Evolutionary conservation across 2,113 vertebrate genomes (phyloP).

Genomic region (Pachycephala philippinensis): DNA sequence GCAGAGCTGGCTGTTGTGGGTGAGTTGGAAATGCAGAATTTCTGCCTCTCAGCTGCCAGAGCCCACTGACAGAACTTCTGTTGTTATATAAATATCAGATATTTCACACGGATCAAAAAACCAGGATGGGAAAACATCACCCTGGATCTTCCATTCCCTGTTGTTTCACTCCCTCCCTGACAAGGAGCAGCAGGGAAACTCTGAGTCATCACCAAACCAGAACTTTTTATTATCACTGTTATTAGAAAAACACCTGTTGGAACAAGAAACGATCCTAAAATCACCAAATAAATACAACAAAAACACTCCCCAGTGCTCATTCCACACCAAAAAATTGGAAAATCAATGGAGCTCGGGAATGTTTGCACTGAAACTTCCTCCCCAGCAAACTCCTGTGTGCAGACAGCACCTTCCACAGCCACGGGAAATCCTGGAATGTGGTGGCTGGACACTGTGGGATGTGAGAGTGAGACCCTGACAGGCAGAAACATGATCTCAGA

Average conservation of each 20-base stretch:
- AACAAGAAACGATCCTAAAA: neutral
- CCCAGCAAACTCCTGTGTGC: neutral
- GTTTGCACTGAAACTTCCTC: no score
- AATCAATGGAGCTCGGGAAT: accelerated
- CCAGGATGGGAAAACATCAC: neutral
- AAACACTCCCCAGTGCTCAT: neutral
- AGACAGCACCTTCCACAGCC: neutral
- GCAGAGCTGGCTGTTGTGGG: neutral
- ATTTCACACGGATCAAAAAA: neutral
- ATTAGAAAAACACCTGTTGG: neutral
- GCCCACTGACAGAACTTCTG: neutral
- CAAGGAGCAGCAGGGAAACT: neutral
- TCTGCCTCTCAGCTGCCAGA: neutral
- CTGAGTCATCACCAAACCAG: neutral
- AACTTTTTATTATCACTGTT: neutral
- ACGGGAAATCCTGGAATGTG: accelerated
- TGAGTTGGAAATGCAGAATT: neutral
- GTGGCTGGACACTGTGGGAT: accelerated
- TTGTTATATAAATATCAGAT: neutral
- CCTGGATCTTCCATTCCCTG: neutral
- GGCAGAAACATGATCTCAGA: accelerated
- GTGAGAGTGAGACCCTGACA: neutral
- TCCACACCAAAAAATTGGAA: neutral
- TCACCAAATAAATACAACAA: neutral
- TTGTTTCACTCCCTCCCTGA: neutral